Evolutionary conservation across 2,113 vertebrate species (phyloP), one percentile per base, ranked within the genome.

Genomic region (Sinocyclocheilus anophthalmus): DNA sequence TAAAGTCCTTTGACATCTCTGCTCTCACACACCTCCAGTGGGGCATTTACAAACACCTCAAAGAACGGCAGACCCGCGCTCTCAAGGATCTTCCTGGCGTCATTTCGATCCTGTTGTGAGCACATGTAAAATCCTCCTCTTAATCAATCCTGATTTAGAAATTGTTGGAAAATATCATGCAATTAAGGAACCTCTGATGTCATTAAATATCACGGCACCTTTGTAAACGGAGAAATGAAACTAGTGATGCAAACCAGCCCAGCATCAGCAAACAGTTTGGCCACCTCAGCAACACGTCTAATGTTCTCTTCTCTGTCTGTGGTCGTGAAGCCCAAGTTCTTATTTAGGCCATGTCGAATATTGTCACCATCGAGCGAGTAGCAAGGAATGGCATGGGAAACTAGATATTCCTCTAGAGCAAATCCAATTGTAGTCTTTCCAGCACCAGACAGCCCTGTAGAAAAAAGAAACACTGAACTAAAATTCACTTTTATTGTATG

Each of bases 1-100:
- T 99, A 99, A 84, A 99, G 95, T 30, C 98, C 98, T 93, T 99
- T 99, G 26, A 99, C 98, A 0, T 99, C 98, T 87, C 98, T 94
- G 90, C 95, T 96, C 91, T 99, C 98, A 82, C 98, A 99, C 82
- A 99, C 94, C 87, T 96, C 97, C 14, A 99, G 94, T 13, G 98
- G 92, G 0, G 98, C 98, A 18, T 98, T 96, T 9, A 99, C 89
- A 77, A 99, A 99, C 83, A 99, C 93, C 92, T 99, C 98, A n/a
- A 99, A 98, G 95, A 99, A 99, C 0, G 96, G 97, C 18, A 99
- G 94, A 6, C 97, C 95, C 0, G 96, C 92, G 1, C 20, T 85
- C 8, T 95, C 94, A 0, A 97, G 98, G 86, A 98, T 95, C 90
- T 95, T 96, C 69, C 96, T 95, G 0, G 97, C 98, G 0, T 99